A percentile compares a stretch with the other conserved stretches of the same genome.
Evolutionary conservation across 1,140 invertebrate genomes (phyloP).

Genomic region (Drosophila lacteicornis): DNA sequence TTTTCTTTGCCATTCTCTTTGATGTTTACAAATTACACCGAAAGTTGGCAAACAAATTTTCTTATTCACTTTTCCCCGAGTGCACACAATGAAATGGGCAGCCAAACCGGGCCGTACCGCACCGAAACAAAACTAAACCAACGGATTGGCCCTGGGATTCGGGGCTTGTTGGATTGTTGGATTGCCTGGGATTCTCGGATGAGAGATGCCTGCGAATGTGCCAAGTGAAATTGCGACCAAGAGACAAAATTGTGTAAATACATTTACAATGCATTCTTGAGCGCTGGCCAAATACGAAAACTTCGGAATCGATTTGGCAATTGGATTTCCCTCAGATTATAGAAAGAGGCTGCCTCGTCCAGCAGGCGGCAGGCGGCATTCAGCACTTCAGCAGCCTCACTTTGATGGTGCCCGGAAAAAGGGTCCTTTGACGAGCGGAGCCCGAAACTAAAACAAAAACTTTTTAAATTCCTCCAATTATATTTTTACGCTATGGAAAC

Average conservation of each 20-base stretch:
- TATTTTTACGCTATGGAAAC: slow-evolving; percentile 82
- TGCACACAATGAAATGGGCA: slow-evolving; percentile 66
- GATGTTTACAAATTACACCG: slow-evolving; percentile 83
- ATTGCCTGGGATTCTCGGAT: slow-evolving; percentile 16
- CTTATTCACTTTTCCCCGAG: slow-evolving; percentile 76
- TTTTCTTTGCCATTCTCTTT: slow-evolving; percentile 80
- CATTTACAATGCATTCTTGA: slow-evolving; percentile 73
- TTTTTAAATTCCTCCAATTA: slow-evolving; percentile 79
- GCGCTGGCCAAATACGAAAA: slow-evolving; percentile 55
- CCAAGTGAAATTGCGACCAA: slow-evolving; percentile 64
- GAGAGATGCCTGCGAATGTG: slow-evolving; percentile 60
- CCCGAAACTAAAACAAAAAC: slow-evolving; percentile 51
- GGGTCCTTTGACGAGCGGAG: slow-evolving; percentile 36
- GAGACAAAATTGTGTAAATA: slow-evolving; percentile 73
- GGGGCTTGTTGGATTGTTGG: slow-evolving; percentile 10
- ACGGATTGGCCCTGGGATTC: slow-evolving; percentile 25
- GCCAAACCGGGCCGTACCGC: slow-evolving; percentile 18
- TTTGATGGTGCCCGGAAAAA: slow-evolving; percentile 11
- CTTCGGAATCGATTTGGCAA: slow-evolving; percentile 61
- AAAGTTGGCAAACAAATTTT: slow-evolving; percentile 83
- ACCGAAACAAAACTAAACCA: slow-evolving; percentile 41
- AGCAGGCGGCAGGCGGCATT: background rate
- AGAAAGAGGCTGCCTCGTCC: background rate
- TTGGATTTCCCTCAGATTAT: slow-evolving; percentile 46
- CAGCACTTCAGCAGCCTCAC: background rate